phyloP scores from a whole-genome alignment of 2,113 vertebrate genomes.

The Odocoileus virginianus region DNA sequence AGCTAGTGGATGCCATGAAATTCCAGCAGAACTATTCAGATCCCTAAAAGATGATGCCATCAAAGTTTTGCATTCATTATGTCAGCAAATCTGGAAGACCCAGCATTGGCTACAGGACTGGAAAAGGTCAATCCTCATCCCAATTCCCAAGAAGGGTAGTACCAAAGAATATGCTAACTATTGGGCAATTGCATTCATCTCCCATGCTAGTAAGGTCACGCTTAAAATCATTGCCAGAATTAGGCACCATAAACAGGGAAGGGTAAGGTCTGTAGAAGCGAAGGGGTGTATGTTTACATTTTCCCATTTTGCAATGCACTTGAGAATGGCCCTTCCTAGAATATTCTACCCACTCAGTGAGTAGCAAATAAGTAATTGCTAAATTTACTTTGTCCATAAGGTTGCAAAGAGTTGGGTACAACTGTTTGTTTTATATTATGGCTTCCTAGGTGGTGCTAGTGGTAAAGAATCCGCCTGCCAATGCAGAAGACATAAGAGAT shows the following conservation, averaged over 20 bases:
- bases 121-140: neutral
- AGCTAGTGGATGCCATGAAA: neutral
- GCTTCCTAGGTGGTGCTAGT: neutral
- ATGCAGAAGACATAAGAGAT: neutral
- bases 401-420: neutral
- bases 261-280: neutral
- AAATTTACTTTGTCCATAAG: neutral
- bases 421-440: neutral
- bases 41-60: neutral
- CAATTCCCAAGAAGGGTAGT: neutral
- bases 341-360: neutral
- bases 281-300: neutral
- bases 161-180: neutral
- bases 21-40: neutral
- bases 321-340: neutral
- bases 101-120: neutral
- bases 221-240: neutral
- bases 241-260: neutral
- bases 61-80: neutral
- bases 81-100: neutral
- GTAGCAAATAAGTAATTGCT: neutral
- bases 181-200: neutral
- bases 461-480: neutral
- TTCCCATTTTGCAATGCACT: neutral
- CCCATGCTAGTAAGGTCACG: neutral